These are phyloP conservation scores for Mionectes olivaceus DNA, from an alignment of 2,797 vertebrate species.

Conservation along the genomic window DNA sequence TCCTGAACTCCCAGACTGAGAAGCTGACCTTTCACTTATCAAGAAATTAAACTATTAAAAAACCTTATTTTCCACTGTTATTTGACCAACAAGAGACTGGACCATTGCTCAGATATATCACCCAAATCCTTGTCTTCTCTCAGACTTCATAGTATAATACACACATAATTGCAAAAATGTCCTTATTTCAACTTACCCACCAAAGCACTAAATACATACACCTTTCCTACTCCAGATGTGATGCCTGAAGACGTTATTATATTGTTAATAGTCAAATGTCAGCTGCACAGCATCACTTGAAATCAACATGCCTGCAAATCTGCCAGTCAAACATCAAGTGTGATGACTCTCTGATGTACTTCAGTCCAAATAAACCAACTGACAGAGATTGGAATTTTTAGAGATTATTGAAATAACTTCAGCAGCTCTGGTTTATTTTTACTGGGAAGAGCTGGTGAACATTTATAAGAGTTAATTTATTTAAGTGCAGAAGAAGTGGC, in stretches of 20 bases:
- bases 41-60: background rate
- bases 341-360: background rate
- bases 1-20: background rate
- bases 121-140: background rate
- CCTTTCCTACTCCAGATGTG: background rate
- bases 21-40: background rate
- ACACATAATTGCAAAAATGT: background rate
- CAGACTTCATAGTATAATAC: background rate
- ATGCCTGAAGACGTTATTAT: background rate
- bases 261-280: background rate
- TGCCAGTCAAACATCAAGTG: background rate
- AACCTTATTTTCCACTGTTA: background rate
- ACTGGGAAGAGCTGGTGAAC: background rate
- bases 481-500: background rate
- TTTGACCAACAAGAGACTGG: background rate
- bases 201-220: fast-evolving
- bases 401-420: background rate
- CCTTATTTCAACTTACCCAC: background rate
- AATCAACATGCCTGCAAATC: background rate
- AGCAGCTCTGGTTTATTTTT: background rate
- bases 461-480: background rate
- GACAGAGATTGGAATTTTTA: background rate
- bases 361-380: background rate
- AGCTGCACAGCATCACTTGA: background rate
- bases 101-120: background rate